These are phyloP conservation scores for Cremastobaeus sp. DNA, from an alignment of 2,888 invertebrate species.

Conservation along the genomic window DNA sequence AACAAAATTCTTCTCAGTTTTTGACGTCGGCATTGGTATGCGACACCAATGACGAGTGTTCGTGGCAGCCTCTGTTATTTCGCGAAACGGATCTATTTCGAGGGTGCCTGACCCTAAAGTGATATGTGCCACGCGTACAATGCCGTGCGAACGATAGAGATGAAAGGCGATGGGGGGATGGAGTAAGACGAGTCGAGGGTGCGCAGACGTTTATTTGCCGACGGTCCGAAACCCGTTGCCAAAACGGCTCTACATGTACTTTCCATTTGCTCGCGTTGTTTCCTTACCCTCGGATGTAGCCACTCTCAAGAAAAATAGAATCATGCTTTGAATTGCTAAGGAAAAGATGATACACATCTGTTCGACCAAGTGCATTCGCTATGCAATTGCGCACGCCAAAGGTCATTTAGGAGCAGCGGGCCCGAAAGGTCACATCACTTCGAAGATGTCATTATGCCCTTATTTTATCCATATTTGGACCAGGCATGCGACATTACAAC, in stretches of 20 bases:
- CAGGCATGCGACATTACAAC: too few species aligned
- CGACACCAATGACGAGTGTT: slow-evolving; percentile 70
- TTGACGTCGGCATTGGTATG: slow-evolving; percentile 71
- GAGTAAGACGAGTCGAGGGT: slow-evolving; percentile 48
- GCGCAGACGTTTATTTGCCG: slow-evolving; percentile 66
- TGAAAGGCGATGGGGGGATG: neutral
- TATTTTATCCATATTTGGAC: too few species aligned
- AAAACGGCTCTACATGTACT: slow-evolving; percentile 73
- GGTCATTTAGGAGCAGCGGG: slow-evolving; percentile 25
- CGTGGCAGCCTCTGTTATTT: slow-evolving; percentile 75
- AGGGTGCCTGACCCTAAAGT: slow-evolving; percentile 77
- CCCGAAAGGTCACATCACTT: too few species aligned
- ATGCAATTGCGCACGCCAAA: slow-evolving; percentile 4
- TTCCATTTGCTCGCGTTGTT: slow-evolving; percentile 71
- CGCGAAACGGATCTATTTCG: slow-evolving; percentile 77
- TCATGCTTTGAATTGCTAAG: slow-evolving; percentile 52
- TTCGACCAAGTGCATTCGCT: slow-evolving; percentile 19
- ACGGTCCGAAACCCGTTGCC: slow-evolving; percentile 62
- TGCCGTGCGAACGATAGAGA: slow-evolving; percentile 44
- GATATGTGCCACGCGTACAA: slow-evolving; percentile 76
- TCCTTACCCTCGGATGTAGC: slow-evolving; percentile 49
- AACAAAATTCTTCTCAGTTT: slow-evolving; percentile 27
- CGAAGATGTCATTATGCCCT: too few species aligned
- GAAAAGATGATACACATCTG: slow-evolving; percentile 35
- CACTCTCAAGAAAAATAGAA: slow-evolving; percentile 52